Evolutionary conservation across 2,797 vertebrate species (phyloP).

Genomic region (Falco cherrug): DNA sequence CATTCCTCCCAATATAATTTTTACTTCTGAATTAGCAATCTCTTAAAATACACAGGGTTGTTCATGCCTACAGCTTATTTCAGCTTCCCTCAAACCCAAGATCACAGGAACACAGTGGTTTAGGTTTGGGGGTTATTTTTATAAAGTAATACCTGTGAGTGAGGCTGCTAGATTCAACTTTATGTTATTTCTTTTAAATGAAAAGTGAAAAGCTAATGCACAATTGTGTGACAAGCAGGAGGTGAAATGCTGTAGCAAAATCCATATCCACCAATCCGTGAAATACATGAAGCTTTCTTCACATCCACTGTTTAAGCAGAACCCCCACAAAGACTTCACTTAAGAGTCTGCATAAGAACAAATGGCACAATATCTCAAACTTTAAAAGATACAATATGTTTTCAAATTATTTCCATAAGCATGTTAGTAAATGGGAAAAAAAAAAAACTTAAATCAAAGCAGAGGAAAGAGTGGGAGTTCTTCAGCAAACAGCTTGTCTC

Average conservation of each 20-base stretch:
- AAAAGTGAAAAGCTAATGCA: constrained; percentile 12
- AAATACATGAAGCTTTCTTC: constrained; percentile 42
- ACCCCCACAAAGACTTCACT: constrained; percentile 46
- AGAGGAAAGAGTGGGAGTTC: constrained; percentile 58
- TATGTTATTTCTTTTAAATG: background rate
- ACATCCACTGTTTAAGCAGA: constrained; percentile 29
- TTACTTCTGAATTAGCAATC: background rate
- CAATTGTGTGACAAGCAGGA: background rate
- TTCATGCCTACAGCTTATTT: background rate
- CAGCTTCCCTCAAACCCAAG: background rate
- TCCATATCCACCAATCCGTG: background rate
- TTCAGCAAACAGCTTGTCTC: constrained; percentile 33
- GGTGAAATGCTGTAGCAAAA: constrained; percentile 1
- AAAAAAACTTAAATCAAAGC: constrained; percentile 41
- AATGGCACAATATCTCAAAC: constrained; percentile 40
- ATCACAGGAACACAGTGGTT: background rate
- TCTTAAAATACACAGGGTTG: background rate
- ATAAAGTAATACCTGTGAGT: background rate
- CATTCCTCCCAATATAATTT: background rate
- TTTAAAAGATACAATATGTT: constrained; percentile 60
- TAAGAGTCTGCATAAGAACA: constrained; percentile 18
- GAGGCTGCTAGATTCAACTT: background rate
- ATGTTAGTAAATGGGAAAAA: constrained; percentile 3
- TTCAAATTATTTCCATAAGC: constrained; percentile 68
- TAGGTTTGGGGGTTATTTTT: background rate